Conservation (phyloP, 2,888 invertebrate genomes). For the Silvanus unidentatus region DNA sequence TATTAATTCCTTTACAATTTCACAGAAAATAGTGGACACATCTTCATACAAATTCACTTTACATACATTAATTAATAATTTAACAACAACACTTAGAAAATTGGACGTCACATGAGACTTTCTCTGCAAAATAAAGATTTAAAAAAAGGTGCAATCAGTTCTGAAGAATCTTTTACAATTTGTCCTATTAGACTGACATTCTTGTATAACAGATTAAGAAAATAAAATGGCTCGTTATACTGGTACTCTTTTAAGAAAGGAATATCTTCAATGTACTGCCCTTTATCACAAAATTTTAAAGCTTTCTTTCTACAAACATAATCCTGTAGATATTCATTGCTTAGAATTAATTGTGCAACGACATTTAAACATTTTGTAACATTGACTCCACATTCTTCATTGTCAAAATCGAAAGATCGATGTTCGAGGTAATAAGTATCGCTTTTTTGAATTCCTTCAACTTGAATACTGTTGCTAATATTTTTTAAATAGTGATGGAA, state of each 20-base stretch:
- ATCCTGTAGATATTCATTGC: slow-evolving; percentile 22
- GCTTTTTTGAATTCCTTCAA: slow-evolving; percentile 28
- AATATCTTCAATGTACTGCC: slow-evolving; percentile 9
- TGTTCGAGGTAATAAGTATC: slow-evolving; percentile 25
- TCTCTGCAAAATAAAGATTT: slow-evolving; percentile 23
- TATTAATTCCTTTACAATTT: slow-evolving; percentile 23
- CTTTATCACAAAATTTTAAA: slow-evolving; percentile 4
- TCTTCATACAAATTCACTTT: slow-evolving; percentile 14
- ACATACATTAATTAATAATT: slow-evolving; percentile 24
- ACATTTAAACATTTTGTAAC: slow-evolving; percentile 30
- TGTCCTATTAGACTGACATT: slow-evolving; percentile 25
- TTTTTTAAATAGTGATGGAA: slow-evolving; percentile 28
- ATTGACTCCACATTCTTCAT: slow-evolving; percentile 27
- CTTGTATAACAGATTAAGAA: slow-evolving; percentile 21
- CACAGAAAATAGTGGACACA: slow-evolving; percentile 20
- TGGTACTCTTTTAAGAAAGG: slow-evolving; percentile 12
- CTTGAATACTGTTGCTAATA: slow-evolving; percentile 24
- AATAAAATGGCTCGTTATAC: slow-evolving; percentile 15
- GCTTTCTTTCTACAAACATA: slow-evolving; percentile 12
- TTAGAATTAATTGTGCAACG: slow-evolving; percentile 28
- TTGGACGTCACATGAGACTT: slow-evolving; percentile 21
- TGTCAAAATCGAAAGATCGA: slow-evolving; percentile 7
- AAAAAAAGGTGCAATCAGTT: neutral
- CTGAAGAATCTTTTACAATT: no score
- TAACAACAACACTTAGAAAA: slow-evolving; percentile 22